phyloP scores from a whole-genome alignment of 2,888 invertebrate genomes.

The Tigriopus californicus region DNA sequence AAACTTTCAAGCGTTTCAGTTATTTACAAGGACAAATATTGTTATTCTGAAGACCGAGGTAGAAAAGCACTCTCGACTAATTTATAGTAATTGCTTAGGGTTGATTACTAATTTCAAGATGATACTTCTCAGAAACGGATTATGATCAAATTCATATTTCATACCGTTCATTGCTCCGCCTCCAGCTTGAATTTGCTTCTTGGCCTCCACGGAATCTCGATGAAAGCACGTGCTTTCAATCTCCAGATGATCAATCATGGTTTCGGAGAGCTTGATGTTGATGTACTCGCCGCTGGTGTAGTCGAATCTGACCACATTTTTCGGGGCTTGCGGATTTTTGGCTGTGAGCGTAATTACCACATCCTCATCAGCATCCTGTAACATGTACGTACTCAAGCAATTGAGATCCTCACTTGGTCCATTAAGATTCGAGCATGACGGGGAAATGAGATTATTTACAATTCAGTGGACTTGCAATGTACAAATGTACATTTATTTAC shows the following conservation, averaged over 20 bases:
- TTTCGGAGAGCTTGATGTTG: conserved; percentile 2
- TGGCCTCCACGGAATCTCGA: background rate
- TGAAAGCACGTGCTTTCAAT: conserved; percentile 11
- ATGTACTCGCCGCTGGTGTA: conserved; percentile 2
- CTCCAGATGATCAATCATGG: conserved; percentile 12
- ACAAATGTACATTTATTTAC: no score
- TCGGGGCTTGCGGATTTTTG: conserved; percentile 9
- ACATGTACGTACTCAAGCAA: background rate
- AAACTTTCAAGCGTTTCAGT: no score
- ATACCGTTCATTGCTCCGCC: background rate
- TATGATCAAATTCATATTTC: background rate
- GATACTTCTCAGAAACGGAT: background rate
- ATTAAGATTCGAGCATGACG: background rate
- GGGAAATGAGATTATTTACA: background rate
- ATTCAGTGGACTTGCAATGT: no score
- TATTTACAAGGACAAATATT: no score
- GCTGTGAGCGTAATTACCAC: conserved; percentile 9
- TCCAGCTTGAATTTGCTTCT: background rate
- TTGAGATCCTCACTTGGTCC: no score
- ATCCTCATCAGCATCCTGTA: conserved; percentile 14
- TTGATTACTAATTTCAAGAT: no score
- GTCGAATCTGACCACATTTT: conserved; percentile 7
- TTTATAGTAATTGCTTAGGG: no score
- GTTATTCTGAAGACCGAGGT: no score
- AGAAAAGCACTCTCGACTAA: no score